Conservation (phyloP, 1,140 invertebrate species). For the Drosophila punjabiensis region DNA sequence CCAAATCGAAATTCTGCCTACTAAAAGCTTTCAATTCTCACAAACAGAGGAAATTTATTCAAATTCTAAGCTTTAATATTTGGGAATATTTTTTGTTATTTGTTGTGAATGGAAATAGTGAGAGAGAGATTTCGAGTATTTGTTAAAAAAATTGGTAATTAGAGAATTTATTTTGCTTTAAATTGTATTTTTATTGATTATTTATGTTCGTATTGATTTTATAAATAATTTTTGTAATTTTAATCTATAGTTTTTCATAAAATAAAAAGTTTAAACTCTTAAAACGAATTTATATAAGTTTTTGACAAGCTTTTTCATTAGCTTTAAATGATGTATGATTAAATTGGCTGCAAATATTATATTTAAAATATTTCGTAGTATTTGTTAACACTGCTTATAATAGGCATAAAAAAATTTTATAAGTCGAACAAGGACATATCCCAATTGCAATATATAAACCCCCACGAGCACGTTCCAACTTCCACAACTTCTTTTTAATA, state of each 20-base stretch:
- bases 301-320: no score
- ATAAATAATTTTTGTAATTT: not conserved
- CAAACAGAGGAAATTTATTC: not conserved
- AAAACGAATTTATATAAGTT: not conserved
- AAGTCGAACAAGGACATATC: not conserved
- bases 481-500: conserved; percentile 1
- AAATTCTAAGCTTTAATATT: not conserved
- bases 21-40: not conserved
- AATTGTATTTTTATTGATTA: not conserved
- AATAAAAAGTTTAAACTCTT: not conserved
- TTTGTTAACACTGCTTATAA: not conserved
- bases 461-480: not conserved
- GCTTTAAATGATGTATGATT: not conserved
- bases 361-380: not conserved
- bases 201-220: not conserved
- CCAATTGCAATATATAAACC: not conserved
- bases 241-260: not conserved
- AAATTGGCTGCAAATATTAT: no score
- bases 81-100: not conserved
- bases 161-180: no score
- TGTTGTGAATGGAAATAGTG: not conserved
- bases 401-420: not conserved
- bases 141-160: not conserved
- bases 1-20: conserved; percentile 24
- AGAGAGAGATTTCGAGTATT: not conserved